Percentiles rank a stretch among this genome's conserved stretches.
phyloP scores from a whole-genome alignment of 2,888 invertebrate genomes.

The Epiblema foenella region DNA sequence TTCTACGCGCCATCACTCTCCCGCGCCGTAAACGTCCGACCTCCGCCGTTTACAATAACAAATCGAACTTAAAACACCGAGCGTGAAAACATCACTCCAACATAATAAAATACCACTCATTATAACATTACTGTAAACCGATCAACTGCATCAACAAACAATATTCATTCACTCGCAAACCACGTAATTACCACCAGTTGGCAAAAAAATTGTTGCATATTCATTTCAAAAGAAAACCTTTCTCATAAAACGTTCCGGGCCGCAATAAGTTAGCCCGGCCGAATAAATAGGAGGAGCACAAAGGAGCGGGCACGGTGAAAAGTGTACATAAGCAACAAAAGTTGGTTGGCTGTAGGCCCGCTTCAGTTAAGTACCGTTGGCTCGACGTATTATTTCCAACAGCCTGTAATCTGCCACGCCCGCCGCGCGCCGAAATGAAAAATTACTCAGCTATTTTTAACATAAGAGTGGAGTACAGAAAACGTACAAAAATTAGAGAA shows the following conservation, averaged over 20 bases:
- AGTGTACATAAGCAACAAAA: slow-evolving; percentile 72
- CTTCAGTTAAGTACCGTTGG: slow-evolving; percentile 77
- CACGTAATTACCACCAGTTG: slow-evolving; percentile 56
- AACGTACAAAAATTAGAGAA: slow-evolving; percentile 84
- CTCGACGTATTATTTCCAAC: slow-evolving; percentile 74
- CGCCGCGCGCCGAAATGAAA: slow-evolving; percentile 82
- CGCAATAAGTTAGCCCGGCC: slow-evolving; percentile 65
- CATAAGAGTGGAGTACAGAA: slow-evolving; percentile 79
- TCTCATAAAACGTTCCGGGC: slow-evolving; percentile 65
- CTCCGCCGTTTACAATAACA: slow-evolving; percentile 26
- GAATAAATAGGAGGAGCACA: slow-evolving; percentile 67
- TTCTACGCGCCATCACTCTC: slow-evolving; percentile 50
- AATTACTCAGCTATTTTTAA: slow-evolving; percentile 84
- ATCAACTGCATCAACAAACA: slow-evolving; percentile 44
- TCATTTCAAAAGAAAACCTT: slow-evolving; percentile 69
- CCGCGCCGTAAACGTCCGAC: slow-evolving; percentile 27
- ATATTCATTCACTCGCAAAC: slow-evolving; percentile 52
- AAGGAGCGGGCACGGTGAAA: slow-evolving; percentile 69
- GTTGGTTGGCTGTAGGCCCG: slow-evolving; percentile 69
- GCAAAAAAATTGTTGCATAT: slow-evolving; percentile 65
- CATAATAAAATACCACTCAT: slow-evolving; percentile 28
- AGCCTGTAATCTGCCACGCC: slow-evolving; percentile 83
- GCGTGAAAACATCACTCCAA: slow-evolving; percentile 36
- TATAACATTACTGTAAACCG: slow-evolving; percentile 37
- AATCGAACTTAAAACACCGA: slow-evolving; percentile 23